Percentiles rank a stretch among this genome's conserved stretches.
Conservation (phyloP, 2,113 vertebrate genomes). For the Pterophyllum scalare region DNA sequence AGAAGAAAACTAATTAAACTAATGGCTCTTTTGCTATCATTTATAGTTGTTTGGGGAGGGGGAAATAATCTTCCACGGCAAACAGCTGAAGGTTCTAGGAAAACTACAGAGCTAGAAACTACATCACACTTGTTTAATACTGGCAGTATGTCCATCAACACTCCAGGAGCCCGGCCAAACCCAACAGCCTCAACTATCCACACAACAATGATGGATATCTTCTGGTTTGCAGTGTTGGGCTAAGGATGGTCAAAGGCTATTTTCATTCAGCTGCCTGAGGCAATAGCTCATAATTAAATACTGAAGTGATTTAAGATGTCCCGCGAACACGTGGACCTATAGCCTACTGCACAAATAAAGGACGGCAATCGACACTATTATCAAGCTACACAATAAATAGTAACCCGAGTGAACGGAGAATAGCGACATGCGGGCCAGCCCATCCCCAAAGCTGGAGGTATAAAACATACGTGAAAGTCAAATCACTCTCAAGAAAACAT, state of each 20-base stretch:
- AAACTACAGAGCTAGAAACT: slow-evolving; percentile 34
- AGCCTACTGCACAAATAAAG: neutral
- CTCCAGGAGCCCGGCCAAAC: slow-evolving; percentile 53
- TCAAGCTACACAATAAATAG: no score
- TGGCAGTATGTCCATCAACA: slow-evolving; percentile 54
- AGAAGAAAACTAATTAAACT: neutral
- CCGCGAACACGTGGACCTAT: neutral
- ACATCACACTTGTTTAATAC: slow-evolving; percentile 62
- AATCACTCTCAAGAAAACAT: neutral
- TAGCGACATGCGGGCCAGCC: neutral
- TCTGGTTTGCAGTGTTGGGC: slow-evolving; percentile 58
- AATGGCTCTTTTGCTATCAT: neutral
- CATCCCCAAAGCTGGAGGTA: neutral
- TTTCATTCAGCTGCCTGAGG: slow-evolving; percentile 37
- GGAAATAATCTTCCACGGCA: slow-evolving; percentile 18
- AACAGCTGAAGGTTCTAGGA: slow-evolving; percentile 29
- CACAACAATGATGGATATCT: slow-evolving; percentile 73
- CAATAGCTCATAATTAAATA: slow-evolving; percentile 20
- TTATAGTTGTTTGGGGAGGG: slow-evolving; percentile 1
- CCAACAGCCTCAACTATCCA: slow-evolving; percentile 55
- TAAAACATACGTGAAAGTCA: neutral
- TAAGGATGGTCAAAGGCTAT: slow-evolving; percentile 39
- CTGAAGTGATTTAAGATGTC: slow-evolving; percentile 24
- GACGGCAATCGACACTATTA: neutral
- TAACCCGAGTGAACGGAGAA: neutral